phyloP scores from a whole-genome alignment of 2,113 vertebrate species.

The Psittacus erithacus region DNA sequence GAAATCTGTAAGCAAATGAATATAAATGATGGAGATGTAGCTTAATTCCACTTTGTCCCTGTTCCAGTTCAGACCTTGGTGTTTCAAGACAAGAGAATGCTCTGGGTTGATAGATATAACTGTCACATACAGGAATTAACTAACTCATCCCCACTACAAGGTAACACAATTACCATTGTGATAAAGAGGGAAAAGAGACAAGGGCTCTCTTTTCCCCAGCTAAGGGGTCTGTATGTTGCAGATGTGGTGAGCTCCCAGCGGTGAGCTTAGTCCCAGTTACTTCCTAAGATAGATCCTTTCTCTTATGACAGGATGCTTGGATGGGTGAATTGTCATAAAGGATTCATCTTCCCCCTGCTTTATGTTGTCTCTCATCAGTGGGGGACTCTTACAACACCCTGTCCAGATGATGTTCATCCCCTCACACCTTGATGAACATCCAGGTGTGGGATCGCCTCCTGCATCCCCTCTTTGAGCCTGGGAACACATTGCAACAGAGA shows the following conservation, averaged over 20 bases:
- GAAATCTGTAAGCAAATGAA: neutral
- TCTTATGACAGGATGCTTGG: neutral
- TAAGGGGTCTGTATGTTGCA: neutral
- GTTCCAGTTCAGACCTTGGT: neutral
- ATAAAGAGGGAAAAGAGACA: neutral
- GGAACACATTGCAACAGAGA: neutral
- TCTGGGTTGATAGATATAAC: neutral
- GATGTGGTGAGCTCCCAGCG: neutral
- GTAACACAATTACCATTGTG: neutral
- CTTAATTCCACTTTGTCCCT: neutral
- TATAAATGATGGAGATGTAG: neutral
- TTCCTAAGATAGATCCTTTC: neutral
- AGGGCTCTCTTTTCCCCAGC: too few relatives aligned
- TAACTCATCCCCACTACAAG: neutral
- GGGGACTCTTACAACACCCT: neutral
- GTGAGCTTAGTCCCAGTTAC: neutral
- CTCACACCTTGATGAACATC: neutral
- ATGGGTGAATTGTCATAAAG: neutral
- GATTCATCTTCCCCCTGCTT: neutral
- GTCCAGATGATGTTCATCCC: neutral
- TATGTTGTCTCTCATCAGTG: neutral
- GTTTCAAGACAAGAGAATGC: neutral
- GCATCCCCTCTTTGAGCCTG: neutral
- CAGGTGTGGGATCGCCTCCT: neutral
- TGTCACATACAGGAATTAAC: neutral